These are phyloP conservation scores for Tiaroga cobitis DNA, from an alignment of 2,797 vertebrate genomes.

Conservation along the genomic window DNA sequence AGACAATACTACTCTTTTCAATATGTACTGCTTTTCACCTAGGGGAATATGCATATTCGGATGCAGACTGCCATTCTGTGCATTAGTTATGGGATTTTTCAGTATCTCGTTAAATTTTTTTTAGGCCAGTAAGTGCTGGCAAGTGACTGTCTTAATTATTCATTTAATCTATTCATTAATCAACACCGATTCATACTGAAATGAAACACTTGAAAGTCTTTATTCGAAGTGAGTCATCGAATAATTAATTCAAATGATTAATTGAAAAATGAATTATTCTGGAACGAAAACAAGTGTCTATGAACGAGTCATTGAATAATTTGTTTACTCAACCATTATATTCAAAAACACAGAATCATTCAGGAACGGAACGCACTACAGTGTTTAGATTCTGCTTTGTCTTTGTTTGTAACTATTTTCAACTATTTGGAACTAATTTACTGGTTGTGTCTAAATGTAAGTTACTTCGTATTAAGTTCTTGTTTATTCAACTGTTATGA, in stretches of 20 bases:
- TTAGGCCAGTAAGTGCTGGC: not conserved
- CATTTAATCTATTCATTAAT: not conserved
- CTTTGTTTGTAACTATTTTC: too few species aligned
- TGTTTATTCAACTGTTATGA: too few species aligned
- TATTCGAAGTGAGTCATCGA: not conserved
- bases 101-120: not conserved
- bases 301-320: not conserved
- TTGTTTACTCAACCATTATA: not conserved
- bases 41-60: too few species aligned
- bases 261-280: not conserved
- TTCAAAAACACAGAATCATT: not conserved
- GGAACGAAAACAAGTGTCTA: not conserved
- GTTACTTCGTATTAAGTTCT: too few species aligned
- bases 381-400: not conserved
- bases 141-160: not conserved
- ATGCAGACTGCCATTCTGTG: not conserved
- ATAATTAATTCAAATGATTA: not conserved
- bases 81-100: not conserved
- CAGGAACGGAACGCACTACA: not conserved
- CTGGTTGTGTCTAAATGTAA: not conserved
- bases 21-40: too few species aligned
- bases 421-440: too few species aligned
- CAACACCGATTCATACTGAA: not conserved
- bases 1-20: too few species aligned
- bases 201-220: not conserved